Percentiles rank a stretch among this genome's conserved stretches.
Conservation (phyloP, 92 coral and sea anemone genomes). For the Umimayanthus kanabou region DNA sequence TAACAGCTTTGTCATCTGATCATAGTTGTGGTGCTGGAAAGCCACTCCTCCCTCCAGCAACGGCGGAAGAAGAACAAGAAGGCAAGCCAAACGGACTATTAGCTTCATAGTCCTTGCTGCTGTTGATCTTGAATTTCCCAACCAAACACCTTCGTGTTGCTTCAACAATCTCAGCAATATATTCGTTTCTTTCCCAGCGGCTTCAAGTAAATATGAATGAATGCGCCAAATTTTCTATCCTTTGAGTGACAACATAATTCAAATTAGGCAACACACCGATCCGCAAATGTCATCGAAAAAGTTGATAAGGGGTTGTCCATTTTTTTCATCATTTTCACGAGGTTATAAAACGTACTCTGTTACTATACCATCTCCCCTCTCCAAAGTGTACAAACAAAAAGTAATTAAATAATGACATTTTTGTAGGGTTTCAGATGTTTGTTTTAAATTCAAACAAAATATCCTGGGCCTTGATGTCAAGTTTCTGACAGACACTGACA, state of each 20-base stretch:
- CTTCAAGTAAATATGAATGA: neutral
- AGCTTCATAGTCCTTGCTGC: slow-evolving; percentile 27
- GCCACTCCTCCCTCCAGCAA: slow-evolving; percentile 49
- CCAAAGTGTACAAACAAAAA: too few species aligned
- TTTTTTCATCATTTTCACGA: too few species aligned
- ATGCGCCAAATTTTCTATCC: neutral
- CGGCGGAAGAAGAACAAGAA: slow-evolving; percentile 30
- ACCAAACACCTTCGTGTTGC: slow-evolving; percentile 14
- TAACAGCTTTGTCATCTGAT: slow-evolving; percentile 64
- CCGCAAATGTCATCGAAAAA: slow-evolving; percentile 39
- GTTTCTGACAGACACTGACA: too few species aligned
- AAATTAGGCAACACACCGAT: slow-evolving; percentile 14
- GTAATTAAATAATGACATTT: too few species aligned
- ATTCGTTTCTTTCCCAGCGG: neutral
- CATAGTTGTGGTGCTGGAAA: slow-evolving; percentile 81
- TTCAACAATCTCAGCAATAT: neutral
- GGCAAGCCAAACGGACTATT: slow-evolving; percentile 22
- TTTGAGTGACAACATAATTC: neutral
- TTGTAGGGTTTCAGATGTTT: too few species aligned
- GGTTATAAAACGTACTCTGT: too few species aligned
- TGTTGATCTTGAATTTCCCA: neutral
- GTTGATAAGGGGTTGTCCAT: neutral
- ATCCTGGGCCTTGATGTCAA: too few species aligned
- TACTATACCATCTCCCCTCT: too few species aligned
- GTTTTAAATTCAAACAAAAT: too few species aligned